These are phyloP conservation scores for Odocoileus hemionus DNA, from an alignment of 2,113 vertebrate genomes.

Conservation along the genomic window DNA sequence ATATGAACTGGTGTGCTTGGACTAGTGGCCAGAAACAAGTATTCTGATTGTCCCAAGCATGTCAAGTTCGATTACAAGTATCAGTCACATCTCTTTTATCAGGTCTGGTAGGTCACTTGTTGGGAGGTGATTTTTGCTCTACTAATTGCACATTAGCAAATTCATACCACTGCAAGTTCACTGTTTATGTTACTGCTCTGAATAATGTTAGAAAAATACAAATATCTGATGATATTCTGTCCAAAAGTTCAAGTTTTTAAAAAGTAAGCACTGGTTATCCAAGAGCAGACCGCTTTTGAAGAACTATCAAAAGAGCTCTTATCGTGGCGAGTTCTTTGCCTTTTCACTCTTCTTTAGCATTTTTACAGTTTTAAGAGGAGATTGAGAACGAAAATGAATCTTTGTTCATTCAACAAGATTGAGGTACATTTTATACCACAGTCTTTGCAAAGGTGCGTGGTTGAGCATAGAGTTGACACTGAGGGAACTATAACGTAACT, in stretches of 20 bases:
- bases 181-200: not conserved
- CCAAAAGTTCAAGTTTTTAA: not conserved
- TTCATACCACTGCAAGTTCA: not conserved
- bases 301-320: not conserved
- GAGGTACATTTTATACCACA: not conserved
- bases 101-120: not conserved
- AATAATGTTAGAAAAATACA: not conserved
- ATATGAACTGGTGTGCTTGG: not conserved
- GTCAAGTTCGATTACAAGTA: conserved; percentile 6
- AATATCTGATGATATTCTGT: not conserved
- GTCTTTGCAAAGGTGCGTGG: not conserved
- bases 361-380: not conserved
- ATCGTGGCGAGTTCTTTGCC: not conserved
- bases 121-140: not conserved
- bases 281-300: not conserved
- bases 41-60: not conserved
- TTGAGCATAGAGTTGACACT: conserved; percentile 17
- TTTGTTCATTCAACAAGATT: not conserved
- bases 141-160: not conserved
- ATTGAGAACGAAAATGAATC: not conserved
- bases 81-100: not conserved
- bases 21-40: not conserved
- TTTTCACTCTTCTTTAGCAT: not conserved
- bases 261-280: not conserved
- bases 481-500: not conserved